Conservation (phyloP, 2,888 invertebrate genomes). For the Stenichneumon culpator region DNA sequence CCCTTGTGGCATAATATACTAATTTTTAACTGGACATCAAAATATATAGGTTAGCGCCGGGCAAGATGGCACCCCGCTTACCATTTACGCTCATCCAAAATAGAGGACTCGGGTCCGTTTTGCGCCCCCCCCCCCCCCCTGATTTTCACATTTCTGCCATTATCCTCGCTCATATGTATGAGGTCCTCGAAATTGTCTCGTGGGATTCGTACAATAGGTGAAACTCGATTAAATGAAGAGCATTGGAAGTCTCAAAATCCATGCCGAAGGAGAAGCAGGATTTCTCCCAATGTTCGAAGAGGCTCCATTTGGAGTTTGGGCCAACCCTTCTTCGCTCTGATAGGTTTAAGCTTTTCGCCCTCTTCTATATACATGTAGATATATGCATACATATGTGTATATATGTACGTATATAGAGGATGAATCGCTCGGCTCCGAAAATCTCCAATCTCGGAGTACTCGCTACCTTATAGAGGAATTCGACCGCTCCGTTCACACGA, state of each 20-base stretch:
- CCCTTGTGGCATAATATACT: too few species aligned
- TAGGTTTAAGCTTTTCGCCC: constrained; percentile 60
- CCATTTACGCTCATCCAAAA: too few species aligned
- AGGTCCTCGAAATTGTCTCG: background rate
- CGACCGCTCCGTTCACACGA: constrained; percentile 58
- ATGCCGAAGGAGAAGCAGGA: constrained; percentile 19
- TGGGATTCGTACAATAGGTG: background rate
- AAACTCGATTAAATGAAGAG: constrained; percentile 57
- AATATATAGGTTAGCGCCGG: too few species aligned
- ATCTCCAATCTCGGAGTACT: constrained; percentile 61
- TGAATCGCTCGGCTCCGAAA: constrained; percentile 39
- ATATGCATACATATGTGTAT: constrained; percentile 13
- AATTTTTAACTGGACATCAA: too few species aligned
- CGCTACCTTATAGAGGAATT: constrained; percentile 49
- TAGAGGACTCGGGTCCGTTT: too few species aligned
- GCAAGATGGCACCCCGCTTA: too few species aligned
- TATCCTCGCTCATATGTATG: background rate
- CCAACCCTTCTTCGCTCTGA: constrained; percentile 60
- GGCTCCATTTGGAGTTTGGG: constrained; percentile 64
- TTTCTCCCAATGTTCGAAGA: constrained; percentile 56
- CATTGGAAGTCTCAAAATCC: constrained; percentile 43
- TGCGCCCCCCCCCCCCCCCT: background rate
- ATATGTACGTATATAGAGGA: constrained; percentile 18
- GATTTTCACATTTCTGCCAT: background rate
- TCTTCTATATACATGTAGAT: background rate